phyloP scores from a whole-genome alignment of 2,797 vertebrate species.

The Hemibagrus guttatus region DNA sequence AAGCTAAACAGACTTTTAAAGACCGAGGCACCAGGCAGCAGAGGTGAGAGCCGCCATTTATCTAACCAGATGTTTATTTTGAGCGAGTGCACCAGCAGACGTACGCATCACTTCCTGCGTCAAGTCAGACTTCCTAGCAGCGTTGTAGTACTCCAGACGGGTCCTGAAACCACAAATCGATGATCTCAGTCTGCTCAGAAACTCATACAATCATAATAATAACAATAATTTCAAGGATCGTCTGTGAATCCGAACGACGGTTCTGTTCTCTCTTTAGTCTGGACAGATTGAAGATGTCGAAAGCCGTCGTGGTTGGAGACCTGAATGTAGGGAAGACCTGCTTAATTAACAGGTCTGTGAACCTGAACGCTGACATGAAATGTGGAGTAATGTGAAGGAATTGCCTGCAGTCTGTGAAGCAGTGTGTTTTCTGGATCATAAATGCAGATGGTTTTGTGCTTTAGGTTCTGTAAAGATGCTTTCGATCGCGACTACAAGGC shows the following conservation, averaged over 20 bases:
- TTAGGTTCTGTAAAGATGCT: slow-evolving; percentile 88
- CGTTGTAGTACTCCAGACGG: neutral
- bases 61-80: neutral
- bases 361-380: neutral
- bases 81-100: neutral
- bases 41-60: slow-evolving; percentile 71
- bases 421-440: neutral
- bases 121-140: neutral
- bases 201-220: no score
- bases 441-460: slow-evolving; percentile 19
- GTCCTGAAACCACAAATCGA: neutral
- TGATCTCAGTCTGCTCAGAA: neutral
- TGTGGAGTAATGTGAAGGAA: neutral
- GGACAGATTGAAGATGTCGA: slow-evolving; percentile 85
- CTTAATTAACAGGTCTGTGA: slow-evolving; percentile 86
- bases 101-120: neutral
- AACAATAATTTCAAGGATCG: neutral
- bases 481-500: slow-evolving; percentile 91
- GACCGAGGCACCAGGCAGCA: slow-evolving; percentile 65
- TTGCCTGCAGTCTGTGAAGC: neutral
- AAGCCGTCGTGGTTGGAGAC: slow-evolving; percentile 91
- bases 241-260: neutral
- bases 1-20: slow-evolving; percentile 74
- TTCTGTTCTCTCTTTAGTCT: slow-evolving; percentile 36
- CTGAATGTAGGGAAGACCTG: slow-evolving; percentile 92